These are phyloP conservation scores for Halictus ligatus DNA, from an alignment of 2,888 invertebrate genomes.

Conservation along the genomic window DNA sequence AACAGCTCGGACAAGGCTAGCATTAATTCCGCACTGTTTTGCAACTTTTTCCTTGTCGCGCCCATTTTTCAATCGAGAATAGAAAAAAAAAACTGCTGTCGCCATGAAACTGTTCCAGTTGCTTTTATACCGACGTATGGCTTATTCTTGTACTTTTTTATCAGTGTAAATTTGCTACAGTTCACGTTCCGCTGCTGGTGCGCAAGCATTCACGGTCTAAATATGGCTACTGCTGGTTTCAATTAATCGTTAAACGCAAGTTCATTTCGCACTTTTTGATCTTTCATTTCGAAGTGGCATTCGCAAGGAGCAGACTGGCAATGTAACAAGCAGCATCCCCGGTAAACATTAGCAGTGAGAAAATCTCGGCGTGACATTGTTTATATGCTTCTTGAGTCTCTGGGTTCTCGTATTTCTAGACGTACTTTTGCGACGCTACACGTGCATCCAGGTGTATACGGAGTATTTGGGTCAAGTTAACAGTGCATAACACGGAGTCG, in stretches of 20 bases:
- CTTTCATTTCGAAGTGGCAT: not conserved
- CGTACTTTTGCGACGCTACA: constrained; percentile 21
- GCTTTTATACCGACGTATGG: not conserved
- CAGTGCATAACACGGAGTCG: constrained; percentile 53
- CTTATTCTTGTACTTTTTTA: not conserved
- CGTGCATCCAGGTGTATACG: constrained; percentile 52
- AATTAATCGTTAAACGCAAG: not conserved
- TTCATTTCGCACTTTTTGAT: not conserved
- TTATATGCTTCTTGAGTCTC: constrained; percentile 39
- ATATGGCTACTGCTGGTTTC: not conserved
- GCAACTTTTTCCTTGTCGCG: not conserved
- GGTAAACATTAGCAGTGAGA: not conserved
- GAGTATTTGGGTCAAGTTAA: constrained; percentile 69
- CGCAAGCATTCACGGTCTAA: not conserved
- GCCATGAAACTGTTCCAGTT: not conserved
- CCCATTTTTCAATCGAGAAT: not conserved
- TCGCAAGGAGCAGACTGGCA: not conserved
- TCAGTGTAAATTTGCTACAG: not conserved
- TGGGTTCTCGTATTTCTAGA: constrained; percentile 14
- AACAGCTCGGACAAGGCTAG: not conserved
- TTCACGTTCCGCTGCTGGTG: not conserved
- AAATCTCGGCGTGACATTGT: constrained; percentile 32
- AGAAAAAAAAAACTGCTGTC: not conserved
- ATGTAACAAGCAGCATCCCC: not conserved
- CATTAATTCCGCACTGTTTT: not conserved